phyloP scores from a whole-genome alignment of 1,140 invertebrate species.

The Trachymyrmex septentrionalis region DNA sequence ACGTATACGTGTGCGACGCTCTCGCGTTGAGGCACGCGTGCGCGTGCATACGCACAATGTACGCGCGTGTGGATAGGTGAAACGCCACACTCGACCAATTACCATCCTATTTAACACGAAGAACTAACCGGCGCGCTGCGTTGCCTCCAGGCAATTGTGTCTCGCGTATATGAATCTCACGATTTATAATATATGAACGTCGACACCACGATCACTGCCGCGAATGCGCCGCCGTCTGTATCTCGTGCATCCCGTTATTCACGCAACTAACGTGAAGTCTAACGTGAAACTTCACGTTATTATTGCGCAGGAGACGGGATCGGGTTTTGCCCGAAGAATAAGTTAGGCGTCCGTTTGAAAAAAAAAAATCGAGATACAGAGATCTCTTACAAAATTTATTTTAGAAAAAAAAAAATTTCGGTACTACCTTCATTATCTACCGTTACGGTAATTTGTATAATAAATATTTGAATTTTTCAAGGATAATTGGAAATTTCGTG shows the following conservation, averaged over 20 bases:
- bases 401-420: too few relatives aligned
- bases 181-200: conserved; percentile 49
- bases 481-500: background rate
- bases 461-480: background rate
- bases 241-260: background rate
- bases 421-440: background rate
- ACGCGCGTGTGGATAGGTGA: conserved; percentile 51
- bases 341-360: background rate
- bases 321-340: background rate
- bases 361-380: background rate
- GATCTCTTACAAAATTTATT: background rate
- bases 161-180: conserved; percentile 51
- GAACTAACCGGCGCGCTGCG: conserved; percentile 48
- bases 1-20: background rate
- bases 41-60: conserved; percentile 12
- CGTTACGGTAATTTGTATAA: background rate
- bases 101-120: conserved; percentile 64
- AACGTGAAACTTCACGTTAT: background rate
- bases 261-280: background rate
- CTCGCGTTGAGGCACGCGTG: background rate
- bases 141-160: conserved; percentile 53
- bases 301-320: background rate
- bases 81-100: conserved; percentile 64
- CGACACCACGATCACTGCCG: background rate
- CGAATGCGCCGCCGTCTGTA: background rate